Base-by-base conservation (phyloP, 2,888 invertebrate genomes). In the Drosophila paracracens region DNA sequence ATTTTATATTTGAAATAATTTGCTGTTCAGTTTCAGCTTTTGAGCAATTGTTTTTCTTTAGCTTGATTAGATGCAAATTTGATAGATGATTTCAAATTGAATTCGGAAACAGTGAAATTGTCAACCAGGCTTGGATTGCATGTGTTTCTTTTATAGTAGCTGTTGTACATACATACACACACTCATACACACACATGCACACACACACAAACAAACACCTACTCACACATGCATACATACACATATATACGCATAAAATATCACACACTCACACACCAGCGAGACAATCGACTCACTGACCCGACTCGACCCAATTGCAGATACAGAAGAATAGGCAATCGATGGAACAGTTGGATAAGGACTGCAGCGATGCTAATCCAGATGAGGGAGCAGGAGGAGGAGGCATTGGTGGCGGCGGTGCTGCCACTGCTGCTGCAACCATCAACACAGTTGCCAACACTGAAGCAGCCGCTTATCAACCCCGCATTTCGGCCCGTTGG, bases 271-370 rank as follows among this genome's bases (percentile, higher is more conserved):
- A 35, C 11, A 36, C 25, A 60, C 1, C 56, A 36, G 33, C 21
- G 33, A 61, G 46, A 35, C 35, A 43, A 62, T 40, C 33, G 43
- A 60, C 43, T 21, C 18, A 38, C 59, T 53, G 67, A 66, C 66
- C 50, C 61, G n/a, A 57, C 51, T 59, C 52, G 79, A 64, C 65
- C 73, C 81, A 70, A 54, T 84, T 89, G 10, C 93, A 98, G 98
- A 98, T 99, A 66, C 99, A 99, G 93, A 96, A 96, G 83, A 98
- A 98, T 93, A 98, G 99, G 92, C 99, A 99, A 93, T 96, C 96
- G 90, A 95, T 98, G 79, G 98, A 87, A 29, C 88, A 80, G 29
- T 60, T 90, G 63, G 89, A 87, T 1, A 87, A 89, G 59, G 87
- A 87, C 0, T 89, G 89, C 69, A 70, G 56, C 18, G 62, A 72